phyloP scores from a whole-genome alignment of 2,888 invertebrate genomes.

The Pachymerium ferrugineum region DNA sequence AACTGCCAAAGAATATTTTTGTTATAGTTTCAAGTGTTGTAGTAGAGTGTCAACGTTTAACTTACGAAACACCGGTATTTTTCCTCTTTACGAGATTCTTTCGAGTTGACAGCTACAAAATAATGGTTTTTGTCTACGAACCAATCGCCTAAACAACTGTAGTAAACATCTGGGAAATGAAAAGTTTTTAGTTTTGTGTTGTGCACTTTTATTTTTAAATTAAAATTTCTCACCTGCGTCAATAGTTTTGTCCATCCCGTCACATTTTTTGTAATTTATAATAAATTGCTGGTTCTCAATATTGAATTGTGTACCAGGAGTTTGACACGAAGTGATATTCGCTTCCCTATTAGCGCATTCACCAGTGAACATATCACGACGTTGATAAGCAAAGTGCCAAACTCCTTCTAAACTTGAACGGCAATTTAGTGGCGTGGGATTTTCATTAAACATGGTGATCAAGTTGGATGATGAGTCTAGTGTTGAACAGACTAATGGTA shows the following conservation, averaged over 20 bases:
- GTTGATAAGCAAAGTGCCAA: slow-evolving; percentile 92
- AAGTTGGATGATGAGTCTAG: background rate
- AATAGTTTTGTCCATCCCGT: slow-evolving; percentile 82
- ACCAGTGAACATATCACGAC: slow-evolving; percentile 70
- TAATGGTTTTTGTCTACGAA: slow-evolving; percentile 92
- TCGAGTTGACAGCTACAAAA: slow-evolving; percentile 94
- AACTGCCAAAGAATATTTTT: slow-evolving; percentile 47
- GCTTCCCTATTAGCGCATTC: slow-evolving; percentile 83
- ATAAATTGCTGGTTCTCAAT: slow-evolving; percentile 96
- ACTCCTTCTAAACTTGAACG: slow-evolving; percentile 88
- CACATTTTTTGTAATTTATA: slow-evolving; percentile 84
- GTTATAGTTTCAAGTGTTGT: background rate
- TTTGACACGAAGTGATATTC: slow-evolving; percentile 87
- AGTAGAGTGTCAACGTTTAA: background rate
- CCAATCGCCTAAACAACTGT: slow-evolving; percentile 91
- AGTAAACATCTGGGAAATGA: slow-evolving; percentile 64
- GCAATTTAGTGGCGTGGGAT: slow-evolving; percentile 83
- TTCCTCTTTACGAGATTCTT: slow-evolving; percentile 90
- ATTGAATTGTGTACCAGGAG: slow-evolving; percentile 89
- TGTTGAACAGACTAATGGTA: background rate
- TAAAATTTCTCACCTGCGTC: slow-evolving; percentile 60
- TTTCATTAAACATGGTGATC: slow-evolving; percentile 56
- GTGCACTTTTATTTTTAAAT: background rate
- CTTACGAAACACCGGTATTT: slow-evolving; percentile 79
- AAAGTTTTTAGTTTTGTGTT: background rate